A percentile compares a stretch with the other conserved stretches of the same genome.
Evolutionary conservation across 2,797 vertebrate genomes (phyloP).

Genomic region (Acanthurus lineatus): DNA sequence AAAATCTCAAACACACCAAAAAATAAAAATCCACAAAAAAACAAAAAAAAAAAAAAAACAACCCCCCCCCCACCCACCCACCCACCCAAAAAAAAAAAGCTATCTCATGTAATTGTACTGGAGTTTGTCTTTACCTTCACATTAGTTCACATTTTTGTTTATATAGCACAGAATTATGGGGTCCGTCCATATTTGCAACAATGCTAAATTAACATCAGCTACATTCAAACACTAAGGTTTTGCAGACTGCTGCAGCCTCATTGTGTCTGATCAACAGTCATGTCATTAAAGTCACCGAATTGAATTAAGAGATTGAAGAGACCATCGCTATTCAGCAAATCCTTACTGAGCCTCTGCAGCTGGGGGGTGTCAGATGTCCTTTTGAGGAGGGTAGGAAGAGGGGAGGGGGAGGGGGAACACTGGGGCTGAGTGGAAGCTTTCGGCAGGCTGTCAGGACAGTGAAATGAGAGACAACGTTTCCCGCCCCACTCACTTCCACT

Average conservation of each 20-base stretch:
- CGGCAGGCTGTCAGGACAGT: constrained; percentile 55
- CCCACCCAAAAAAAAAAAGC: no score
- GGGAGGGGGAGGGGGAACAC: not conserved
- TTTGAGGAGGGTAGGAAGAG: constrained; percentile 28
- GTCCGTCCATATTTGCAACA: not conserved
- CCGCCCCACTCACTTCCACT: not conserved
- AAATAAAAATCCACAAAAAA: no score
- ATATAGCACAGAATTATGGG: not conserved
- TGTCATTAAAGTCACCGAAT: constrained; percentile 31
- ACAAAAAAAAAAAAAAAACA: no score
- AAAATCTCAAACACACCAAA: no score
- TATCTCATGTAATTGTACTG: not conserved
- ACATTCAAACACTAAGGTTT: not conserved
- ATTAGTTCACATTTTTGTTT: not conserved
- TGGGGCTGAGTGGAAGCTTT: constrained; percentile 35
- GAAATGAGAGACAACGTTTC: constrained; percentile 73
- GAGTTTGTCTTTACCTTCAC: not conserved
- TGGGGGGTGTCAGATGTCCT: constrained; percentile 79
- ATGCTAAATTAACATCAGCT: not conserved
- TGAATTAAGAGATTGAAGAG: constrained; percentile 49
- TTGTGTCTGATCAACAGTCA: constrained; percentile 36
- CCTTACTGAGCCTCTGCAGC: constrained; percentile 78
- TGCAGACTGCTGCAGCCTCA: constrained; percentile 5
- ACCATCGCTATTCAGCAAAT: constrained; percentile 73
- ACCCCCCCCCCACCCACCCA: no score